Evolutionary conservation across 2,888 invertebrate species (phyloP), one percentile per base, ranked within the genome.

Genomic region (Thelaira solivaga): DNA sequence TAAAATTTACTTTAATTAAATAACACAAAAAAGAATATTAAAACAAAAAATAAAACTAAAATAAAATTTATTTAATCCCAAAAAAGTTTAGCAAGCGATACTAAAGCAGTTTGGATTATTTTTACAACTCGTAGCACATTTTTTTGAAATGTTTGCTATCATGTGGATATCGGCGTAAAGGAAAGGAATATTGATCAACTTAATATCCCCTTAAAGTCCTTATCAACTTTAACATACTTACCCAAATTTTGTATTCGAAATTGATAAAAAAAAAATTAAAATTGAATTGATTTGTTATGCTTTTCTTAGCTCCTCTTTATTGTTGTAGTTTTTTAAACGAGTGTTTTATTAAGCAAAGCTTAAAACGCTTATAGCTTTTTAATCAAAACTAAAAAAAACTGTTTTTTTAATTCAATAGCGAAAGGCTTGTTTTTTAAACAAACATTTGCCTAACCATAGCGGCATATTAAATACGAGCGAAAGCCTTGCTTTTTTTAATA

Each of bases 161-260:
- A 29, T 64, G n/a, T 64, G 72, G 59, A 69, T 65, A 41, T 11
- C 47, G 45, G 13, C 39, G 29, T n/a, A 73, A 55, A 73, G 73
- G 64, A 72, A 72, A 29, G 72, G 55, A 64, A 57, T 69, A 49
- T 69, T 69, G 59, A 59, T 41, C 41, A 51, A 10, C 29, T 18
- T 55, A 29, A 51, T 26, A 64, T 31, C 20, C 41, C 53, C 45
- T 43, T 1, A 47, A 51, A 45, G 24, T 8, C 34, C 24, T 1
- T 16, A 55, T 22, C 11, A 24, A 4, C 4, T n/a, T n/a, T n/a
- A 57, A 34, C 24, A 36, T 4, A 2, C 11, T 36, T 36, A 16
- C 18, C 5, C 18, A 51, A 39, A 39, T n/a, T 24, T 45, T 47
- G 11, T n/a, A 13, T 31, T n/a, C 11, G 11, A 24, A 57, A 47